These are phyloP conservation scores for Drosophila peninsularis DNA, from an alignment of 2,888 invertebrate species.

Conservation along the genomic window DNA sequence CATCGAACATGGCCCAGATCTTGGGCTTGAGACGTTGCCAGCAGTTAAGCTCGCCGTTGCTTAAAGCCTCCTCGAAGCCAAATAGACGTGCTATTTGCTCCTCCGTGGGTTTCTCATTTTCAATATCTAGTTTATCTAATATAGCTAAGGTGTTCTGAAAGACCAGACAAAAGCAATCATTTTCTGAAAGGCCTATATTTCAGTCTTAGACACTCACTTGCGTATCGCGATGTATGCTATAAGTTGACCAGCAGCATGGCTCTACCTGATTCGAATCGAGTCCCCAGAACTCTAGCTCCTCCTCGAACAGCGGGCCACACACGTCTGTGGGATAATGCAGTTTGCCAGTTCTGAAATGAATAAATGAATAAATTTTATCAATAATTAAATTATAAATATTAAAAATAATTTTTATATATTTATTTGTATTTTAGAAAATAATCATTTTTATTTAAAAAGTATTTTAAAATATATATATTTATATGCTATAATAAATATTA, in stretches of 20 bases:
- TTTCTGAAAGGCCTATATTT: too few species aligned
- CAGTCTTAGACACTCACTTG: slow-evolving; percentile 86
- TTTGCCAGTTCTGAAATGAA: slow-evolving; percentile 92
- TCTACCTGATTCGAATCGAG: slow-evolving; percentile 98
- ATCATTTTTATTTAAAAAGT: too few species aligned
- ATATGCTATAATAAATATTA: too few species aligned
- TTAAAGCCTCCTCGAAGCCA: slow-evolving; percentile 94
- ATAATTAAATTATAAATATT: neutral
- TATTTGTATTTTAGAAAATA: neutral
- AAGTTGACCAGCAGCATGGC: slow-evolving; percentile 99
- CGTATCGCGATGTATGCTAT: slow-evolving; percentile 93
- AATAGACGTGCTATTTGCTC: slow-evolving; percentile 97
- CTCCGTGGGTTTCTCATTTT: slow-evolving; percentile 95
- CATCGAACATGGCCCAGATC: slow-evolving; percentile 98
- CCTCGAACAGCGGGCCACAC: slow-evolving; percentile 98
- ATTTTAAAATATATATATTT: neutral
- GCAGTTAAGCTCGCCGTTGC: slow-evolving; percentile 90
- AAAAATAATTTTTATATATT: neutral
- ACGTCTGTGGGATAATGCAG: slow-evolving; percentile 98
- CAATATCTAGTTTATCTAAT: slow-evolving; percentile 97
- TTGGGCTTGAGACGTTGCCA: slow-evolving; percentile 97
- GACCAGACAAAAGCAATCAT: neutral
- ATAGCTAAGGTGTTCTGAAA: slow-evolving; percentile 95
- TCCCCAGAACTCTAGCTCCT: slow-evolving; percentile 98
- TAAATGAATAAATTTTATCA: too few species aligned